phyloP scores from a whole-genome alignment of 2,888 invertebrate species.

The Nomada fabriciana region DNA sequence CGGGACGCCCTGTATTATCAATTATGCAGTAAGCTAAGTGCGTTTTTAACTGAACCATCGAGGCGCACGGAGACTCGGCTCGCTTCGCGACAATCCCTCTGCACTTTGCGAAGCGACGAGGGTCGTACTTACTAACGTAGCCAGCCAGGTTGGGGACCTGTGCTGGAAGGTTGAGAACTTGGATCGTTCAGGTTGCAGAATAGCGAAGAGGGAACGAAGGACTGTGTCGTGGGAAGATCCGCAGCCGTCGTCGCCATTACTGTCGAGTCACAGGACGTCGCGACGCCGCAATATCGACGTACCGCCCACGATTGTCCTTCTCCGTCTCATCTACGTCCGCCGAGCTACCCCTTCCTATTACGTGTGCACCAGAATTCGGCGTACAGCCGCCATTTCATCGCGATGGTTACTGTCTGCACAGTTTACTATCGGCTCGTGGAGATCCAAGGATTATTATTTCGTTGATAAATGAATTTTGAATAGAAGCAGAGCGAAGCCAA shows the following conservation, averaged over 20 bases:
- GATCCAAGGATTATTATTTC: too few relatives aligned
- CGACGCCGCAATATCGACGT: conserved; percentile 83
- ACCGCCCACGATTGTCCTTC: conserved; percentile 75
- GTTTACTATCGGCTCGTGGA: too few relatives aligned
- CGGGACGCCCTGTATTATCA: too few relatives aligned
- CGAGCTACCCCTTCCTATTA: conserved; percentile 45
- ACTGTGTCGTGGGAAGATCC: conserved; percentile 77
- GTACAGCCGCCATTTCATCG: conserved; percentile 22
- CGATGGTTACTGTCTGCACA: too few relatives aligned
- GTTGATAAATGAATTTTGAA: not conserved
- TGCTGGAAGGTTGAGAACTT: conserved; percentile 6
- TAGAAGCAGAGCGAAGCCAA: not conserved
- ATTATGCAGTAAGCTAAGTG: too few relatives aligned
- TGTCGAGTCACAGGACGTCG: conserved; percentile 74
- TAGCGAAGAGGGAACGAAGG: conserved; percentile 56
- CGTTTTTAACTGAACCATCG: not conserved
- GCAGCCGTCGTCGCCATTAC: conserved; percentile 82
- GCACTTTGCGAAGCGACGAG: not conserved
- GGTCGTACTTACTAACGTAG: conserved; percentile 39
- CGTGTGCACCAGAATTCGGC: conserved; percentile 33
- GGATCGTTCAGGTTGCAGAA: conserved; percentile 22
- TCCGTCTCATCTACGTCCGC: conserved; percentile 49
- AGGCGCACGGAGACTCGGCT: not conserved
- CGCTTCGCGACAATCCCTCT: not conserved
- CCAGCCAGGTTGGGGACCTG: not conserved